Conservation (phyloP, 2,113 vertebrate genomes). For the Cyanoliseus patagonus region DNA sequence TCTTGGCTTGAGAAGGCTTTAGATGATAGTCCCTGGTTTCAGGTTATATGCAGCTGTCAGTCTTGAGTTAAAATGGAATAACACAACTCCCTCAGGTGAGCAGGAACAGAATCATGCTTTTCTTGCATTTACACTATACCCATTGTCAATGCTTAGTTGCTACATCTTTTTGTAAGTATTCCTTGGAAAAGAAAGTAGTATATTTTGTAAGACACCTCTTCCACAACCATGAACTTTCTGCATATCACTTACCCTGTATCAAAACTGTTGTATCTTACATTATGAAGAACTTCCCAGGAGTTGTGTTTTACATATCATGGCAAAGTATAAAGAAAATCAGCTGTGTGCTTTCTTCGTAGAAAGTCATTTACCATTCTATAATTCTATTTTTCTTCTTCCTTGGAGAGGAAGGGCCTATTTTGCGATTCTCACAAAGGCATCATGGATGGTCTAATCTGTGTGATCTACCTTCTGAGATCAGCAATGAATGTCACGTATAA, state of each 20-base stretch:
- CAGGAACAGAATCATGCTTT: not conserved
- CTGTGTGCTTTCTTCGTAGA: not conserved
- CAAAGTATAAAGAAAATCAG: not conserved
- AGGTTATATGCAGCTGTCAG: slow-evolving; percentile 46
- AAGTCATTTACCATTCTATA: not conserved
- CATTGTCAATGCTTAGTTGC: not conserved
- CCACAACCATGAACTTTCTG: not conserved
- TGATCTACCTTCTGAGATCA: not conserved
- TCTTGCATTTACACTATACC: not conserved
- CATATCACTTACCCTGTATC: not conserved
- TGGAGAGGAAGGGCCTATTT: not conserved
- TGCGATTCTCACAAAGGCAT: not conserved
- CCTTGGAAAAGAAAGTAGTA: not conserved
- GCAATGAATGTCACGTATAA: not conserved
- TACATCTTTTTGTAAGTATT: not conserved
- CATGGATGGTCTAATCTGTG: not conserved
- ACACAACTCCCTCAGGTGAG: not conserved
- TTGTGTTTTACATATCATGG: not conserved
- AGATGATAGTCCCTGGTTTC: not conserved
- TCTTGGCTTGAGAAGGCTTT: not conserved
- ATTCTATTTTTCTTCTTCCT: not conserved
- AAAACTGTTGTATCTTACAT: not conserved
- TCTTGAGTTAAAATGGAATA: slow-evolving; percentile 62
- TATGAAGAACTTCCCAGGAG: not conserved
- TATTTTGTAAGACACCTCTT: not conserved